Conservation (phyloP, 2,797 vertebrate species). For the Danio albolineatus region DNA sequence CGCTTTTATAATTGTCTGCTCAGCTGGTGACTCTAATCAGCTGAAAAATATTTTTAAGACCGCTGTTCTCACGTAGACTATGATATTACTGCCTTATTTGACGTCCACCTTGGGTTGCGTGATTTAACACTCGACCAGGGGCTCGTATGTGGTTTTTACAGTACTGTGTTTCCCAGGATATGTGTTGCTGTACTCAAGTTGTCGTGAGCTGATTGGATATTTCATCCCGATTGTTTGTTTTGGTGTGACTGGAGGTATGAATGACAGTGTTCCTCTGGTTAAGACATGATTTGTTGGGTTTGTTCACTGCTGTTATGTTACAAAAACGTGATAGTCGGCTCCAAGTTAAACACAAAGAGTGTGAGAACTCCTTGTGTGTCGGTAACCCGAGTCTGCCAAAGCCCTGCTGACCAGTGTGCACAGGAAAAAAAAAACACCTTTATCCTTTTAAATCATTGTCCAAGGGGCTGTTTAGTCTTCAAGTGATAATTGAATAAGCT, state of each 20-base stretch:
- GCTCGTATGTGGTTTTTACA: conserved; percentile 5
- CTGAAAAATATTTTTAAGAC: conserved; percentile 27
- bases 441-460: conserved; percentile 32
- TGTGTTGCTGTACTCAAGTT: conserved; percentile 5
- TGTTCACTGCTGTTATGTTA: conserved; percentile 36
- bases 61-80: conserved; percentile 15
- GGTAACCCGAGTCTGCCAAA: conserved; percentile 33
- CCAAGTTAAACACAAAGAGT: conserved; percentile 53
- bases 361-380: conserved; percentile 49
- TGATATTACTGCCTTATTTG: background rate
- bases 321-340: conserved; percentile 41
- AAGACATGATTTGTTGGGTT: conserved; percentile 20
- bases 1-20: conserved; percentile 8
- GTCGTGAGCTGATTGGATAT: conserved; percentile 34
- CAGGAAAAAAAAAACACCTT: background rate
- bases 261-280: conserved; percentile 31
- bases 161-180: conserved; percentile 45
- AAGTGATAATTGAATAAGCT: conserved; percentile 34
- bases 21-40: conserved; percentile 21
- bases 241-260: conserved; percentile 42
- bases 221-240: conserved; percentile 42
- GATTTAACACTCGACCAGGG: background rate
- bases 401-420: background rate
- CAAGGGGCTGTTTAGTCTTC: conserved; percentile 23
- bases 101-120: background rate